phyloP scores from a whole-genome alignment of 2,888 invertebrate species.

The Agrilus mali region DNA sequence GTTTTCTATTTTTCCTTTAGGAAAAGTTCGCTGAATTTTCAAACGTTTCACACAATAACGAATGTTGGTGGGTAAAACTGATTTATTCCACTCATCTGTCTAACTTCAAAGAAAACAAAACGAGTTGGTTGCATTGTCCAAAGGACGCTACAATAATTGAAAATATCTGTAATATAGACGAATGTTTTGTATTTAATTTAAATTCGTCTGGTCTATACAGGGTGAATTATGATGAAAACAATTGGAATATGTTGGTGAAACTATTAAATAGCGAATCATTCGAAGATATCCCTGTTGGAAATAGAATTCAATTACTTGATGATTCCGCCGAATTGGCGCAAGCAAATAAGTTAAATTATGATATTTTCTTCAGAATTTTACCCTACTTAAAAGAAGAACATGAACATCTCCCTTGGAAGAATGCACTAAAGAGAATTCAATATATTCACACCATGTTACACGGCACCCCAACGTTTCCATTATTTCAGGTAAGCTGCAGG shows the following conservation, averaged over 20 bases:
- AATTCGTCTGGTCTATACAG: slow-evolving; percentile 58
- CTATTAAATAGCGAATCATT: slow-evolving; percentile 43
- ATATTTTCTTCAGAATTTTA: slow-evolving; percentile 42
- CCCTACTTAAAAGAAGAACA: slow-evolving; percentile 31
- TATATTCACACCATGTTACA: slow-evolving; percentile 47
- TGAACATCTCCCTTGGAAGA: too few species aligned
- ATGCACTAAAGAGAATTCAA: slow-evolving; percentile 39
- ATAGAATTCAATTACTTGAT: slow-evolving; percentile 70
- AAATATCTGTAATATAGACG: slow-evolving; percentile 33
- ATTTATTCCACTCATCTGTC: slow-evolving; percentile 18
- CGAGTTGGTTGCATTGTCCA: slow-evolving; percentile 40
- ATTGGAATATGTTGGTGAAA: slow-evolving; percentile 54
- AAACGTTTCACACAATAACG: too few species aligned
- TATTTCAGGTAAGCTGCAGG: slow-evolving; percentile 41
- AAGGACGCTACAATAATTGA: slow-evolving; percentile 10
- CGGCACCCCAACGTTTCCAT: slow-evolving; percentile 46
- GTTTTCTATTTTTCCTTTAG: too few species aligned
- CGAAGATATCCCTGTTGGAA: slow-evolving; percentile 48
- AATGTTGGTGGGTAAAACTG: too few species aligned
- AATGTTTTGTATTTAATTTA: slow-evolving; percentile 63
- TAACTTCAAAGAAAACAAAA: slow-evolving; percentile 31
- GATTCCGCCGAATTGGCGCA: slow-evolving; percentile 64
- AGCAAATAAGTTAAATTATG: slow-evolving; percentile 50
- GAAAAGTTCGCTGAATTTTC: too few species aligned
- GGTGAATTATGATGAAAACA: slow-evolving; percentile 62